Evolutionary conservation across 2,888 invertebrate species (phyloP).

Genomic region (Agrotis segetum): DNA sequence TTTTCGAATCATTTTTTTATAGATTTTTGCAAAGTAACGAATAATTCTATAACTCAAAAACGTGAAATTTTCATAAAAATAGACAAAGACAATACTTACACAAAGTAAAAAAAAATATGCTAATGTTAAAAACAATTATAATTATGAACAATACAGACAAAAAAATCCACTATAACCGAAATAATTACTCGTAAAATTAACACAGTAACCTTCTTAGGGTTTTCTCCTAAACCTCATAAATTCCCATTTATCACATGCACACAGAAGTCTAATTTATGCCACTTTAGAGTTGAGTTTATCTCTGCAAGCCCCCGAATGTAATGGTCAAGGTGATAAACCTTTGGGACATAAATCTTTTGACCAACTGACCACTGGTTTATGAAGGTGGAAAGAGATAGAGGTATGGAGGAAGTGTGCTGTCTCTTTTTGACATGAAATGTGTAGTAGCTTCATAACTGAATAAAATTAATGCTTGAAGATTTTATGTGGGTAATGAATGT

Average conservation of each 20-base stretch:
- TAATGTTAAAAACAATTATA: too few relatives aligned
- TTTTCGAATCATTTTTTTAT: too few relatives aligned
- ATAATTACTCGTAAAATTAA: constrained; percentile 18
- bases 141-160: too few relatives aligned
- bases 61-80: too few relatives aligned
- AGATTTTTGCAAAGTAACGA: too few relatives aligned
- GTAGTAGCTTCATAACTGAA: constrained; percentile 16
- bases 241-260: constrained; percentile 69
- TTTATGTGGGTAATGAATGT: not conserved
- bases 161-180: not conserved
- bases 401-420: constrained; percentile 2
- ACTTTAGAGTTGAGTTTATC: constrained; percentile 69
- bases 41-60: too few relatives aligned
- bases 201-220: constrained; percentile 10
- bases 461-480: constrained; percentile 23
- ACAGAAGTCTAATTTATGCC: constrained; percentile 68
- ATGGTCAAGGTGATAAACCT: constrained; percentile 66
- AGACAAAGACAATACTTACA: too few relatives aligned
- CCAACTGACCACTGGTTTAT: constrained; percentile 35
- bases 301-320: constrained; percentile 61
- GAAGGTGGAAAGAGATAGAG: constrained; percentile 37
- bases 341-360: constrained; percentile 56
- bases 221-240: constrained; percentile 55
- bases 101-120: too few relatives aligned
- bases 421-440: constrained; percentile 22